Conservation (phyloP, 2,888 invertebrate genomes). For the Scaptomyza reducta region DNA sequence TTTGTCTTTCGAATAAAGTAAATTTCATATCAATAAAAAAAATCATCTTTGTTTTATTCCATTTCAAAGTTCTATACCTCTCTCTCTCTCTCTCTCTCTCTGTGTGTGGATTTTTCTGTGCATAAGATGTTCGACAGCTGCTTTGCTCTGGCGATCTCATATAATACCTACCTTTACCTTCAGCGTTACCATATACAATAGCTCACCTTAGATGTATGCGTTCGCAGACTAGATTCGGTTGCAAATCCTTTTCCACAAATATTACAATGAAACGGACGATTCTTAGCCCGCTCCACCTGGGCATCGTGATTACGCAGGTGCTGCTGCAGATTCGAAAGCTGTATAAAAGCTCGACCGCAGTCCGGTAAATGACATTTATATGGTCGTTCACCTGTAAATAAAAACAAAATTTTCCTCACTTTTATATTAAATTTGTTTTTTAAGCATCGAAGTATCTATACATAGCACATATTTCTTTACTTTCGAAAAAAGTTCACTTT, state of each 20-base stretch:
- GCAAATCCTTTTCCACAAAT: slow-evolving; percentile 98
- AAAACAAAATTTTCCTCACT: neutral
- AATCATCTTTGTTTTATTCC: too few relatives aligned
- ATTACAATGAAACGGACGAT: slow-evolving; percentile 97
- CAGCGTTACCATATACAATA: neutral
- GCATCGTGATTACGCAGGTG: slow-evolving; percentile 98
- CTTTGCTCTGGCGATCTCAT: too few relatives aligned
- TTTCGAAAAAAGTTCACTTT: too few relatives aligned
- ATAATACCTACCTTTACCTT: too few relatives aligned
- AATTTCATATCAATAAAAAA: too few relatives aligned
- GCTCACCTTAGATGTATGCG: slow-evolving; percentile 98
- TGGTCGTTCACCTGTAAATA: slow-evolving; percentile 92
- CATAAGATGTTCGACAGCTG: too few relatives aligned
- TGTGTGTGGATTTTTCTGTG: too few relatives aligned
- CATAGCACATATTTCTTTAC: too few relatives aligned
- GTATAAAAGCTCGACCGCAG: slow-evolving; percentile 98
- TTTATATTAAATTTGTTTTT: neutral
- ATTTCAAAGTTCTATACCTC: too few relatives aligned
- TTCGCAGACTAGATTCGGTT: slow-evolving; percentile 96
- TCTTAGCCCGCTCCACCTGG: slow-evolving; percentile 96
- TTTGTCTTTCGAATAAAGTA: too few relatives aligned
- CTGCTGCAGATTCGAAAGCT: slow-evolving; percentile 97
- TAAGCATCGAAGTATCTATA: neutral
- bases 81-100: too few relatives aligned
- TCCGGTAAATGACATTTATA: slow-evolving; percentile 98